Percentiles rank a stretch among this genome's conserved stretches.
phyloP scores from a whole-genome alignment of 2,888 invertebrate genomes.

The Chaitophorus viminalis region DNA sequence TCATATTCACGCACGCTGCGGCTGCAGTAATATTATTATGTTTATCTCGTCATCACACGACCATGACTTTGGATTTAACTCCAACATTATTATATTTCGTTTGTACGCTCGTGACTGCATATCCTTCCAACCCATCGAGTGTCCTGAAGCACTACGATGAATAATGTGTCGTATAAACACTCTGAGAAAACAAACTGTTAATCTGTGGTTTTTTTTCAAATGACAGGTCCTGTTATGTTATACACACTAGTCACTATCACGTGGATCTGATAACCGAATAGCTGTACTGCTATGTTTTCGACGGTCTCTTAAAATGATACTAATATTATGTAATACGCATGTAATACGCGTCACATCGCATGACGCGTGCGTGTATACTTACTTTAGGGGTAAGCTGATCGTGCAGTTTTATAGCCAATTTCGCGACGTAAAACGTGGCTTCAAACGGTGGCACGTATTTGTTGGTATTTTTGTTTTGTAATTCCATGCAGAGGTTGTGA shows the following conservation, averaged over 20 bases:
- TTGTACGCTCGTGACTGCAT: background rate
- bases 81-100: slow-evolving; percentile 15
- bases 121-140: background rate
- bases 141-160: background rate
- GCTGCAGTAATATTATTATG: background rate
- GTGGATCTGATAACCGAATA: background rate
- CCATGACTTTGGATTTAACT: slow-evolving; percentile 29
- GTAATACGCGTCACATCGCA: background rate
- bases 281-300: background rate
- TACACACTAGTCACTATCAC: background rate
- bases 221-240: background rate
- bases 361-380: slow-evolving; percentile 64
- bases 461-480: slow-evolving; percentile 66
- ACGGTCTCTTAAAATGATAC: background rate
- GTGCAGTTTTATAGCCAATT: slow-evolving; percentile 72
- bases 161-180: background rate
- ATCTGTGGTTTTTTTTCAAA: slow-evolving; percentile 2
- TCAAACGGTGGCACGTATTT: slow-evolving; percentile 73
- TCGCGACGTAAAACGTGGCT: slow-evolving; percentile 76
- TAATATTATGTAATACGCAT: background rate
- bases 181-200: background rate
- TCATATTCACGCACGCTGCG: too few species aligned
- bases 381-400: slow-evolving; percentile 71
- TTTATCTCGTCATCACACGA: slow-evolving; percentile 13
- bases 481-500: slow-evolving; percentile 73